Conservation (phyloP, 2,888 invertebrate species). For the Mamestra brassicae region DNA sequence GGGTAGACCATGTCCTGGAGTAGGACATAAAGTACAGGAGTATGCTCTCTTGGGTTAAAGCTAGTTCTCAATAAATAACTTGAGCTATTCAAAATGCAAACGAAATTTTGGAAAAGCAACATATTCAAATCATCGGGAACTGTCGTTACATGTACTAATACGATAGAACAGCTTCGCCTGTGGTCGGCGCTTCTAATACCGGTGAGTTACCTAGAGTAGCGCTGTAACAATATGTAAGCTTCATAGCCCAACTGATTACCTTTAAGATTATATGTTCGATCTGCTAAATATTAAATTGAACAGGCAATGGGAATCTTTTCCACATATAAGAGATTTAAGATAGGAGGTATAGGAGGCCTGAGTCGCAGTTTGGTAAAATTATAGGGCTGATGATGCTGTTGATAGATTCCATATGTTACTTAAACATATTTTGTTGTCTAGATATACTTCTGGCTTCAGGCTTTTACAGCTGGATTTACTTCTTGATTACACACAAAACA, state of each 20-base stretch:
- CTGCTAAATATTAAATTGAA: not conserved
- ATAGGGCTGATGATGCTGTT: too few relatives aligned
- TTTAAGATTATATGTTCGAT: not conserved
- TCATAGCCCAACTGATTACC: constrained; percentile 53
- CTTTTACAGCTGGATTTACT: too few relatives aligned
- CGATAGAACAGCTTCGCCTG: constrained; percentile 64
- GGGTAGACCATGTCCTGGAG: too few relatives aligned
- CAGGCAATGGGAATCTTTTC: not conserved
- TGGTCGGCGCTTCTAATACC: constrained; percentile 54
- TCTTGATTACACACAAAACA: too few relatives aligned
- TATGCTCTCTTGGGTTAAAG: too few relatives aligned
- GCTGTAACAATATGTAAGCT: constrained; percentile 63
- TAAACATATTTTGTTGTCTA: too few relatives aligned
- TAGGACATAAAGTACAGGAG: too few relatives aligned
- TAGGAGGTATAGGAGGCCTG: too few relatives aligned
- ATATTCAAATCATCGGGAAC: constrained; percentile 31
- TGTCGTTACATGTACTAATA: constrained; percentile 53
- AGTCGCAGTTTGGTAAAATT: too few relatives aligned
- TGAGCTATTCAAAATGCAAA: not conserved
- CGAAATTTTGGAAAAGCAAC: constrained; percentile 40
- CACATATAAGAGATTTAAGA: too few relatives aligned
- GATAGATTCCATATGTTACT: too few relatives aligned
- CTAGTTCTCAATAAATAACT: not conserved
- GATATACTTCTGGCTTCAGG: too few relatives aligned
- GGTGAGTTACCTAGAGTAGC: constrained; percentile 56